Evolutionary conservation across 1,140 invertebrate genomes (phyloP), one percentile per base, ranked within the genome.

Genomic region (Andrena cerasifolii): DNA sequence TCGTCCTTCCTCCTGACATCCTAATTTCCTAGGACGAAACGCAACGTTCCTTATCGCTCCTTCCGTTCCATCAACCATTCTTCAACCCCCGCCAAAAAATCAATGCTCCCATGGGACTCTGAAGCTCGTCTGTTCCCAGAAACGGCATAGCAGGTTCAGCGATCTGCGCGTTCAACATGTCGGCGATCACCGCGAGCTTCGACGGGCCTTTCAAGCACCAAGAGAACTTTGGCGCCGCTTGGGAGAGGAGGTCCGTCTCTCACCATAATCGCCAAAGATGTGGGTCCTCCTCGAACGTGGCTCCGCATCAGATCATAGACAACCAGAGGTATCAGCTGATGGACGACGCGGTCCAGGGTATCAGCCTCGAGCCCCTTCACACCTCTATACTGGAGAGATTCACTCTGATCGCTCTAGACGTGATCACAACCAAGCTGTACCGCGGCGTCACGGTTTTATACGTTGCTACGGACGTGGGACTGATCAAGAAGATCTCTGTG

Each of bases 141-240:
- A 99, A 99, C 87, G 96, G 97, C 80, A 98, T 99, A 78, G 94
- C 95, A 16, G 98, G 98, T 8, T 98, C 98, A 12, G 98, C 98
- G 0, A 95, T 99, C 0, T 99, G 98, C 91, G 95, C 96, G 0
- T 99, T 97, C 93, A 98, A 96, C 87, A 95, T 99, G 91, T 95
- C 95, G 0, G 94, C 97, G 0, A 97, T 99, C 14, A 94, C 96
- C 54, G 93, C 95, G 7, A 95, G 97, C 0, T 99, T 99, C 89
- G 94, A 95, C 54, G 98, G 98, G 0, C 95, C 96, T 0, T 99
- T 98, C 91, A 98, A 98, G 85, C 95, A 96, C 81, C 97, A 98
- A 90, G 94, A 96, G 62, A 94, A 95, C 16, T 93, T 95, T 0
- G 94, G 94, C 31, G 96, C 96, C 6, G 94, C 95, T 4, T 99